A percentile compares a stretch with the other conserved stretches of the same genome.
Evolutionary conservation across 92 coral and sea anemone genomes (phyloP).

Genomic region (Muricea muricata): DNA sequence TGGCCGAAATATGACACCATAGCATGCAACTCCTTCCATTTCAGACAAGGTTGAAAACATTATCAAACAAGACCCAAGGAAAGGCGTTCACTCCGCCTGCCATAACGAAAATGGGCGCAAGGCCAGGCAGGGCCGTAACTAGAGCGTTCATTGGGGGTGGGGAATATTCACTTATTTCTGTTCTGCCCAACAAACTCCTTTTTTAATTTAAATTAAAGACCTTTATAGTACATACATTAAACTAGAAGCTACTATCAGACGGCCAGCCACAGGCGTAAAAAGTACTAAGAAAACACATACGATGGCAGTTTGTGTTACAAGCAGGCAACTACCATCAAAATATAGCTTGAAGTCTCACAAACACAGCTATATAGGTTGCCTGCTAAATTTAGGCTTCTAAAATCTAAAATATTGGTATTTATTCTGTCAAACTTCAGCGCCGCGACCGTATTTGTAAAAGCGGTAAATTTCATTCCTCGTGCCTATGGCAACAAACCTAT

Average conservation of each 20-base stretch:
- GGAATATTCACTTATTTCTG: too few relatives aligned
- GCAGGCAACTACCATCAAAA: not conserved
- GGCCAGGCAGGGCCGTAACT: too few relatives aligned
- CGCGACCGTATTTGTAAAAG: too few relatives aligned
- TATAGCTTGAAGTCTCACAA: not conserved
- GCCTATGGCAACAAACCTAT: not conserved
- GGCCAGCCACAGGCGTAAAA: not conserved
- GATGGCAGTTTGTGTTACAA: not conserved
- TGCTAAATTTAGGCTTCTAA: not conserved
- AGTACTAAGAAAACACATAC: not conserved
- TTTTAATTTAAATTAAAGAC: too few relatives aligned
- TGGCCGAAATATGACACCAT: too few relatives aligned
- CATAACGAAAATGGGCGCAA: not conserved
- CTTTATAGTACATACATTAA: too few relatives aligned
- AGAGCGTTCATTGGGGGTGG: too few relatives aligned
- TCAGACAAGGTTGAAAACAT: too few relatives aligned
- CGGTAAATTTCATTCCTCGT: not conserved
- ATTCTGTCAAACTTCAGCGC: not conserved
- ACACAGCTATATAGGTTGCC: not conserved
- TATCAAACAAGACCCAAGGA: too few relatives aligned
- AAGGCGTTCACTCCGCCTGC: too few relatives aligned
- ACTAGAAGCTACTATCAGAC: not conserved
- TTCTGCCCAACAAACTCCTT: too few relatives aligned
- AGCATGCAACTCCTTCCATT: too few relatives aligned
- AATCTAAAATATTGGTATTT: not conserved